Evolutionary conservation across 2,888 invertebrate genomes (phyloP).

Genomic region (Cecidostiba fungosa): DNA sequence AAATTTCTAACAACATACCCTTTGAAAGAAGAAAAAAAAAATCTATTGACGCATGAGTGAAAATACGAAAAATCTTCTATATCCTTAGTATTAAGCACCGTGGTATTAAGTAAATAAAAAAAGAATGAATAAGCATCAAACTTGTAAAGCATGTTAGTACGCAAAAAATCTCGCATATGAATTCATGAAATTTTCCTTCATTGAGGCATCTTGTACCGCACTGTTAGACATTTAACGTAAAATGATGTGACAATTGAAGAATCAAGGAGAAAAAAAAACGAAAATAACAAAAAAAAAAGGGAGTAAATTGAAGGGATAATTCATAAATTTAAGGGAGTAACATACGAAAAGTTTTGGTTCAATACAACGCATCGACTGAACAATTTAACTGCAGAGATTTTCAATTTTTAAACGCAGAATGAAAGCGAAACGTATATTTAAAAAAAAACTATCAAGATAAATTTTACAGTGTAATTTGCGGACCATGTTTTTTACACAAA

Average conservation of each 20-base stretch:
- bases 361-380: conserved; percentile 59
- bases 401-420: conserved; percentile 59
- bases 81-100: conserved; percentile 13
- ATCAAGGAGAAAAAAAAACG: neutral
- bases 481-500: conserved; percentile 71
- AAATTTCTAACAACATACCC: conserved; percentile 35
- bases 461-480: conserved; percentile 69
- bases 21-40: conserved; percentile 2
- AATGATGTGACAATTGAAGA: conserved; percentile 17
- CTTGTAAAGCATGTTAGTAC: conserved; percentile 33
- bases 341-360: conserved; percentile 55
- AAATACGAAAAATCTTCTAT: conserved; percentile 36
- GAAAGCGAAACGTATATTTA: conserved; percentile 43
- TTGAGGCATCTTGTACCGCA: conserved; percentile 34
- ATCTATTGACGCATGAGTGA: conserved; percentile 18
- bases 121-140: conserved; percentile 31
- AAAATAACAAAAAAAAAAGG: conserved; percentile 37
- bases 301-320: neutral
- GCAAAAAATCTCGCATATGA: conserved; percentile 14
- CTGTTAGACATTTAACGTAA: conserved; percentile 38
- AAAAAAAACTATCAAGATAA: conserved; percentile 60
- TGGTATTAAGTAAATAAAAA: conserved; percentile 26
- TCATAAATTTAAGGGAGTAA: conserved; percentile 25
- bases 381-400: conserved; percentile 56
- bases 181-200: conserved; percentile 29